Percentiles rank a stretch among this genome's conserved stretches.
These are phyloP conservation scores for Brachionus calyciflorus DNA, from an alignment of 1,140 invertebrate genomes.

Conservation along the genomic window DNA sequence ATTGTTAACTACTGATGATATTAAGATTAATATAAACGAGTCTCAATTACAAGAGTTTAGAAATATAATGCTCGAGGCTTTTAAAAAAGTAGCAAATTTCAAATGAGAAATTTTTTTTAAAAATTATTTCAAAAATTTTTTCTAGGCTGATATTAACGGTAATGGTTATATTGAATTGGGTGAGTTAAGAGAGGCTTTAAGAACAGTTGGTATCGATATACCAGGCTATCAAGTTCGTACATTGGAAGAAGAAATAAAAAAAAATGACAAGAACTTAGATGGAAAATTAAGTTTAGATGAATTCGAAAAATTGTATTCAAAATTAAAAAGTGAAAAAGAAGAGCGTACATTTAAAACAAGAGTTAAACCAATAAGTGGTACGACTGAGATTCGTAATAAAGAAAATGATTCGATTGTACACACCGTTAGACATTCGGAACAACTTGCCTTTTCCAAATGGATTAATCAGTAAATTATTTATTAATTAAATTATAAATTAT, in stretches of 20 bases:
- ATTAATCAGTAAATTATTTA: slow-evolving; percentile 48
- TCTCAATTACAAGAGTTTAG: slow-evolving; percentile 5
- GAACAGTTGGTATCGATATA: slow-evolving; percentile 84
- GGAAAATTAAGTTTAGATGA: slow-evolving; percentile 77
- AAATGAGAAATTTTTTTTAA: not conserved
- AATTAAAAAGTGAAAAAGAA: not conserved
- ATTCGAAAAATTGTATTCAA: slow-evolving; percentile 67
- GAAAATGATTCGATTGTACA: slow-evolving; percentile 43
- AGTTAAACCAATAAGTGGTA: slow-evolving; percentile 38
- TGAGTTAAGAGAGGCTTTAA: slow-evolving; percentile 83
- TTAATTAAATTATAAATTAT: too few species aligned
- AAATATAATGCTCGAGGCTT: slow-evolving; percentile 24
- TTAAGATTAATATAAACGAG: slow-evolving; percentile 16
- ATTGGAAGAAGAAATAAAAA: slow-evolving; percentile 81
- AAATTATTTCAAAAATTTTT: not conserved
- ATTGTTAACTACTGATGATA: not conserved
- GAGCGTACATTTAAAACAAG: not conserved
- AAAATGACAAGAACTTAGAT: slow-evolving; percentile 68
- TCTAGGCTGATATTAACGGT: slow-evolving; percentile 75
- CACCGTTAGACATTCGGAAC: slow-evolving; percentile 43
- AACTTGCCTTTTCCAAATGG: slow-evolving; percentile 45
- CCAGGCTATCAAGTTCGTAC: slow-evolving; percentile 85
- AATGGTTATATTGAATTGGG: slow-evolving; percentile 84
- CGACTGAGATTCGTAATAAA: slow-evolving; percentile 27
- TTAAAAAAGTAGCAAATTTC: slow-evolving; percentile 21